These are phyloP conservation scores for Pseudomugil tenellus DNA, from an alignment of 2,797 vertebrate genomes.

Conservation along the genomic window DNA sequence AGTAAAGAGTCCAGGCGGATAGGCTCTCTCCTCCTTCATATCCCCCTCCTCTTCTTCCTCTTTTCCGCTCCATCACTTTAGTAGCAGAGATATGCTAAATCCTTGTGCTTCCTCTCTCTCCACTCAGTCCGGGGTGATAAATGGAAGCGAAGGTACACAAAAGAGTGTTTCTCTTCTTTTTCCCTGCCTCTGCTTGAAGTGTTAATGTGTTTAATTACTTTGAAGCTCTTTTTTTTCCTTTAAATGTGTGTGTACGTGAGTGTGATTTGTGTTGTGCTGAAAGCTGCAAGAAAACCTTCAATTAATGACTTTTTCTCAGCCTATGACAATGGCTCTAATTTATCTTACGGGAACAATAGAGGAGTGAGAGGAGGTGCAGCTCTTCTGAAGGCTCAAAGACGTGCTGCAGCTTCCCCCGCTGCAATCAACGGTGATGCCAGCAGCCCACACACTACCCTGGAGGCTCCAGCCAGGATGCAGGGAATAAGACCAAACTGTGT, in stretches of 20 bases:
- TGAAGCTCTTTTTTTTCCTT: slow-evolving; percentile 41
- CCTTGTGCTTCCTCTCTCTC: slow-evolving; percentile 43
- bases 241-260: slow-evolving; percentile 1
- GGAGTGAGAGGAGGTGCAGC: slow-evolving; percentile 58
- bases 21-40: slow-evolving; percentile 28
- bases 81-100: slow-evolving; percentile 70
- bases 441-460: slow-evolving; percentile 43
- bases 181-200: slow-evolving; percentile 64
- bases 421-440: slow-evolving; percentile 42
- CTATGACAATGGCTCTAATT: slow-evolving; percentile 67
- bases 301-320: slow-evolving; percentile 64
- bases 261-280: slow-evolving; percentile 27
- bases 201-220: slow-evolving; percentile 79
- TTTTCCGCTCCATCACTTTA: slow-evolving; percentile 65
- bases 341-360: slow-evolving; percentile 69
- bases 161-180: slow-evolving; percentile 52
- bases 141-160: slow-evolving; percentile 69
- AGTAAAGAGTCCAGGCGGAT: slow-evolving; percentile 66
- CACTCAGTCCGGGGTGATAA: slow-evolving; percentile 55
- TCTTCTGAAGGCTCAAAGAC: slow-evolving; percentile 45
- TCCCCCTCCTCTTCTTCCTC: slow-evolving; percentile 14
- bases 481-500: background rate
- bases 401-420: slow-evolving; percentile 42
- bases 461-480: background rate
- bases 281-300: slow-evolving; percentile 63